phyloP scores from a whole-genome alignment of 2,797 vertebrate species.

The Bradypus variegatus region DNA sequence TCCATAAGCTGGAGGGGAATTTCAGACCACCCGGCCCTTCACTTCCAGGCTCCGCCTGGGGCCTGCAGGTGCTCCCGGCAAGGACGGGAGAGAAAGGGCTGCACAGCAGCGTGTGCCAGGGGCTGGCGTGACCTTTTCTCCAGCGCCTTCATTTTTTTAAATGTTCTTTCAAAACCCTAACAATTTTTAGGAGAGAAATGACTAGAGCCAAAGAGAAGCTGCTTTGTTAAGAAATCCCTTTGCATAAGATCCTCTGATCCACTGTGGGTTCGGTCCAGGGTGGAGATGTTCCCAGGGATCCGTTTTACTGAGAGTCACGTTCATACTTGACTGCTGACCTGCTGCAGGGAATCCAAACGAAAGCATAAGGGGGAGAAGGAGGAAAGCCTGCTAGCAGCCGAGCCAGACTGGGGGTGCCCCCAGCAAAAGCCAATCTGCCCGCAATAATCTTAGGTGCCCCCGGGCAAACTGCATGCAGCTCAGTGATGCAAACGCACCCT shows the following conservation, averaged over 20 bases:
- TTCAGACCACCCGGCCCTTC: slow-evolving; percentile 48
- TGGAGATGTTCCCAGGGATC: slow-evolving; percentile 8
- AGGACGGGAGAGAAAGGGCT: not conserved
- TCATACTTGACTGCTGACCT: not conserved
- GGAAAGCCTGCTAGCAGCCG: not conserved
- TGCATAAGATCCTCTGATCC: slow-evolving; percentile 8
- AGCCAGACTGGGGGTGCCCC: not conserved
- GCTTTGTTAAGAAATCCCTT: slow-evolving; percentile 34
- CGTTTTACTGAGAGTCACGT: not conserved
- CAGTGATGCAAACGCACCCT: slow-evolving; percentile 22
- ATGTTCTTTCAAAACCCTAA: not conserved
- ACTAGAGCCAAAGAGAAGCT: not conserved
- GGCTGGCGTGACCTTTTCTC: not conserved
- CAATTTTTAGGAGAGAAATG: not conserved
- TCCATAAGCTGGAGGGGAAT: slow-evolving; percentile 38
- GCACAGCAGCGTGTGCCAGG: not conserved
- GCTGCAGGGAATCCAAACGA: not conserved
- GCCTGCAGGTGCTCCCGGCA: not conserved
- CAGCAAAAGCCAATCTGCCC: not conserved
- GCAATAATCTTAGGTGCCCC: not conserved
- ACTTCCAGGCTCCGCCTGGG: too few species aligned
- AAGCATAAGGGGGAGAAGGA: not conserved
- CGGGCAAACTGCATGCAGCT: not conserved
- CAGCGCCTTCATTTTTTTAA: not conserved
- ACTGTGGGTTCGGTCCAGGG: not conserved